Percentiles rank a stretch among this genome's conserved stretches.
phyloP scores from a whole-genome alignment of 2,888 invertebrate species.

The Drosophila sordidula region DNA sequence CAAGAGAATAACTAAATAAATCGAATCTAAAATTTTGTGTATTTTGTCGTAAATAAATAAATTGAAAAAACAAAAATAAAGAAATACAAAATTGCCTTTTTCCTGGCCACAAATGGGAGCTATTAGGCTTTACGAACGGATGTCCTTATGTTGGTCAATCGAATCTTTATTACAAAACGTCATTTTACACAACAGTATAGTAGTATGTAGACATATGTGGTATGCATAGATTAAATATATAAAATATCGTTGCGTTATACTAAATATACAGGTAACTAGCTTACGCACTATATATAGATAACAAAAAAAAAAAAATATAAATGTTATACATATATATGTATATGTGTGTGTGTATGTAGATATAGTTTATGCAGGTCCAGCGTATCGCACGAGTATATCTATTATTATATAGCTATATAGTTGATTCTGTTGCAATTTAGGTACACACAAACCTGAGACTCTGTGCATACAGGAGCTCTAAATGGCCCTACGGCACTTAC shows the following conservation, averaged over 20 bases:
- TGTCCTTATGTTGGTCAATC: constrained; percentile 29
- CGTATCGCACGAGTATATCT: constrained; percentile 8
- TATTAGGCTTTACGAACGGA: too few species aligned
- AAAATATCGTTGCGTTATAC: constrained; percentile 27
- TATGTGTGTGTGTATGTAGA: too few species aligned
- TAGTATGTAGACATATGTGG: constrained; percentile 4
- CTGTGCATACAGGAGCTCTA: constrained; percentile 21
- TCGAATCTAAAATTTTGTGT: constrained; percentile 73
- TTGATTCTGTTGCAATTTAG: constrained; percentile 16
- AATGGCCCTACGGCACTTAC: constrained; percentile 38
- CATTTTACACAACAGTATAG: constrained; percentile 9
- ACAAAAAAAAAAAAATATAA: constrained; percentile 37
- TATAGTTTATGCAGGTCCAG: constrained; percentile 13
- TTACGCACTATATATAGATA: constrained; percentile 37
- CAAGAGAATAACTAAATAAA: constrained; percentile 55
- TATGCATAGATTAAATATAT: constrained; percentile 17
- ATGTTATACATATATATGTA: too few species aligned
- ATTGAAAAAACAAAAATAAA: constrained; percentile 40
- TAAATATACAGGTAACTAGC: constrained; percentile 41
- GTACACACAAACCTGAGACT: constrained; percentile 19
- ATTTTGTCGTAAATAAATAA: constrained; percentile 79
- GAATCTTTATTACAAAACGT: constrained; percentile 54
- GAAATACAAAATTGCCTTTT: too few species aligned
- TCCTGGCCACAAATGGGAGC: too few species aligned
- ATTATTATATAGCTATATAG: constrained; percentile 10